Evolutionary conservation across 1,140 invertebrate species (phyloP).

Genomic region (Cyclargus thomasi): DNA sequence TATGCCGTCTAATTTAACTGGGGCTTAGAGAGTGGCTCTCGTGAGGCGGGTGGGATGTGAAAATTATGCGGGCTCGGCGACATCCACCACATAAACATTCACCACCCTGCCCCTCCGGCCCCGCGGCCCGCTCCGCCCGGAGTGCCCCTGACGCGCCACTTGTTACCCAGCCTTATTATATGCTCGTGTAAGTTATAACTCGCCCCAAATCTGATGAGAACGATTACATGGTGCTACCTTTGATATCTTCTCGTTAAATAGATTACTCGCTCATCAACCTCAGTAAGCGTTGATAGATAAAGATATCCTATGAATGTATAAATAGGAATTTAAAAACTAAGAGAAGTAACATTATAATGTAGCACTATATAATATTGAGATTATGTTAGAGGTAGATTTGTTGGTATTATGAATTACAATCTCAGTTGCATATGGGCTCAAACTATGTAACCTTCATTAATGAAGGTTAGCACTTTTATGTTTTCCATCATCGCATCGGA

Average conservation of each 20-base stretch:
- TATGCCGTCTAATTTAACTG: slow-evolving; percentile 23
- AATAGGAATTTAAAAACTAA: too few species aligned
- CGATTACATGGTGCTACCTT: neutral
- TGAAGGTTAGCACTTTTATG: slow-evolving; percentile 1
- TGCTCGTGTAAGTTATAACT: neutral
- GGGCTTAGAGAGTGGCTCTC: slow-evolving; percentile 22
- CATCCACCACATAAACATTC: slow-evolving; percentile 28
- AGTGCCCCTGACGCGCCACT: slow-evolving; percentile 10
- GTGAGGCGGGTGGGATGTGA: slow-evolving; percentile 38
- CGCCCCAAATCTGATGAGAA: neutral
- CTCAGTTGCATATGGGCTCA: neutral
- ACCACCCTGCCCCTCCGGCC: slow-evolving; percentile 24
- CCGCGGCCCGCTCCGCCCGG: neutral
- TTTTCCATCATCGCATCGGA: neutral
- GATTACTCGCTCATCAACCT: neutral
- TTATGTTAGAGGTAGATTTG: neutral
- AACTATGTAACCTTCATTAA: neutral
- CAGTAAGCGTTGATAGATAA: too few species aligned
- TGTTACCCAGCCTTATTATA: neutral
- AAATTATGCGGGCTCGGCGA: slow-evolving; percentile 45
- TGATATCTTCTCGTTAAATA: neutral
- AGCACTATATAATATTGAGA: neutral
- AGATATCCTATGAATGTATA: too few species aligned
- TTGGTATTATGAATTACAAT: too few species aligned
- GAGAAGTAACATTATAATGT: too few species aligned